Evolutionary conservation across 2,113 vertebrate species (phyloP).

Genomic region (Amazona vittata): DNA sequence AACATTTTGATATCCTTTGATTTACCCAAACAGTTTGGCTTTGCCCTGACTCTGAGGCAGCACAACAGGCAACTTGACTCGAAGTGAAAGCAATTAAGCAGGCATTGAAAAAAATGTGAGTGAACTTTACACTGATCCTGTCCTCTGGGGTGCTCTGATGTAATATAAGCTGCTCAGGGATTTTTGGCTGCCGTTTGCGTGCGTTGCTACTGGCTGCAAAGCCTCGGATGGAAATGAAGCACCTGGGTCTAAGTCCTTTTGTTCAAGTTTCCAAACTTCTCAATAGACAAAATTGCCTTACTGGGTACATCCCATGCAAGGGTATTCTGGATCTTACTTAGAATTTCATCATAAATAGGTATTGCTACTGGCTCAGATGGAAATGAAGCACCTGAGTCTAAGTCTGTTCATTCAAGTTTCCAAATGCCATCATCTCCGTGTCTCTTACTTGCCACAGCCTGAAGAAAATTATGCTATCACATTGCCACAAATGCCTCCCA

Average conservation of each 20-base stretch:
- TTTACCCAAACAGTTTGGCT: not conserved
- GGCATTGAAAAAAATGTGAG: not conserved
- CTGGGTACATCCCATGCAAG: not conserved
- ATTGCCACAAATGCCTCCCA: not conserved
- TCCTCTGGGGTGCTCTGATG: not conserved
- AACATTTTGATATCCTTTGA: not conserved
- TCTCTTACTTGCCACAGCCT: not conserved
- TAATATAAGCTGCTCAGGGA: not conserved
- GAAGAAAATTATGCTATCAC: not conserved
- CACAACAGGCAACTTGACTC: not conserved
- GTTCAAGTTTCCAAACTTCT: not conserved
- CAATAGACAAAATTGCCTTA: not conserved
- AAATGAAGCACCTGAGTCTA: not conserved
- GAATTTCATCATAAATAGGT: not conserved
- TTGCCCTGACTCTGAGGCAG: not conserved
- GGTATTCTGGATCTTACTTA: not conserved
- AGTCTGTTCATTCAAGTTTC: not conserved
- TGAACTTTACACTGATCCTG: not conserved
- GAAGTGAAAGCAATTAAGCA: not conserved
- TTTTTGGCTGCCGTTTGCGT: not conserved
- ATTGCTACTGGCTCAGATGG: not conserved
- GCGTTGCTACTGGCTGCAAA: not conserved
- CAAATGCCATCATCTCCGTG: not conserved
- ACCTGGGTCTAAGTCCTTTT: not conserved
- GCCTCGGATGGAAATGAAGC: not conserved